Evolutionary conservation across 2,797 vertebrate species (phyloP), one percentile per base, ranked within the genome.

Genomic region (Anguilla anguilla): DNA sequence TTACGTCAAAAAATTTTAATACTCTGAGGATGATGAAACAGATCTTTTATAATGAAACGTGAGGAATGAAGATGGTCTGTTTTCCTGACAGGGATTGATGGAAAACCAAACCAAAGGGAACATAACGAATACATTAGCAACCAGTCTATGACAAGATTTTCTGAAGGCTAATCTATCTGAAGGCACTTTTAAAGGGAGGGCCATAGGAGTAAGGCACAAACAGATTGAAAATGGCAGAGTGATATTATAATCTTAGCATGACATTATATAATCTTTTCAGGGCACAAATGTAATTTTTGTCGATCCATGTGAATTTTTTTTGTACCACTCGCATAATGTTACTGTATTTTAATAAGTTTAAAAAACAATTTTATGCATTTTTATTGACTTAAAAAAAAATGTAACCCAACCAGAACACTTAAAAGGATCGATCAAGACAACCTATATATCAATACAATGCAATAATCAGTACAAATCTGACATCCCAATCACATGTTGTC

Each of bases 51-150:
- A 83, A 84, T 35, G 85, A 6, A 13, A 64, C 91, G 88, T 88
- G 85, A 81, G 61, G 90, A 88, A 86, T 77, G 67, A 61, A 43
- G 67, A 82, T 82, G 83, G 84, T 64, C 4, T 67, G 11, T 87
- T 87, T 35, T 46, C 84, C 90, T 91, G 87, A 89, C 89, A 92
- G 88, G 89, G 89, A 92, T 89, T 87, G 89, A 89, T 86, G 89
- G 49, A 64, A 39, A 55, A 85, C 86, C 83, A 90, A 90, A 87
- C 86, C 79, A 87, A 91, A 90, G 86, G 88, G 28, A 79, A 61
- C 1, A 3, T 92, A 91, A 93, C 88, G 87, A 87, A 90, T 91
- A 87, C 89, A 86, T 67, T 57, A 87, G 69, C 91, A 86, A 91
- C 88, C 31, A 59, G 88, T 85, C 89, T 77, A 59, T 90, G 90